Conservation (phyloP, 2,113 vertebrate species). For the Phalacrocorax pelagicus region DNA sequence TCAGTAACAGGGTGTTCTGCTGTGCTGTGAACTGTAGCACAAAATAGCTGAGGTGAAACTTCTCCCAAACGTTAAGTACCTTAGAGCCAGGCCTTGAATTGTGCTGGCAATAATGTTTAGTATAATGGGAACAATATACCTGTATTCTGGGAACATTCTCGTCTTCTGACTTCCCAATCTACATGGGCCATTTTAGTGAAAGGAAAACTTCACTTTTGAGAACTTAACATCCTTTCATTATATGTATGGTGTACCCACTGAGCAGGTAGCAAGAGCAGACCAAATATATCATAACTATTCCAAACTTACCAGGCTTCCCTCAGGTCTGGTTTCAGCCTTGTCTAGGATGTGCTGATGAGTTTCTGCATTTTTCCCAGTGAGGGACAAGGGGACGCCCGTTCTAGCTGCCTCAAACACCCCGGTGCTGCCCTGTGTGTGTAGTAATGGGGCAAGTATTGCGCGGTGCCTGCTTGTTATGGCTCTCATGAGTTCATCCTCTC, state of each 20-base stretch:
- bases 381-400: neutral
- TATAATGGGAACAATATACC: neutral
- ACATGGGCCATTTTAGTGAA: neutral
- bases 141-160: neutral
- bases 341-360: neutral
- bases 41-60: neutral
- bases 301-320: neutral
- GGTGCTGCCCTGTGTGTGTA: neutral
- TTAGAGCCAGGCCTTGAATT: neutral
- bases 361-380: neutral
- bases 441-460: neutral
- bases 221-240: neutral
- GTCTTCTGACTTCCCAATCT: neutral
- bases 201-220: neutral
- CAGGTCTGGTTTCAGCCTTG: neutral
- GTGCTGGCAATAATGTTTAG: neutral
- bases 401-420: accelerated
- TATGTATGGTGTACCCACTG: neutral
- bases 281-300: neutral
- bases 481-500: neutral
- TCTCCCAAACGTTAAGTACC: neutral
- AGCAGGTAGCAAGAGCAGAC: neutral
- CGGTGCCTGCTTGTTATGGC: neutral
- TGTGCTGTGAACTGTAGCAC: neutral
- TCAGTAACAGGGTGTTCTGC: neutral